phyloP scores from a whole-genome alignment of 2,797 vertebrate genomes.

The Acestrorhynchus altus region DNA sequence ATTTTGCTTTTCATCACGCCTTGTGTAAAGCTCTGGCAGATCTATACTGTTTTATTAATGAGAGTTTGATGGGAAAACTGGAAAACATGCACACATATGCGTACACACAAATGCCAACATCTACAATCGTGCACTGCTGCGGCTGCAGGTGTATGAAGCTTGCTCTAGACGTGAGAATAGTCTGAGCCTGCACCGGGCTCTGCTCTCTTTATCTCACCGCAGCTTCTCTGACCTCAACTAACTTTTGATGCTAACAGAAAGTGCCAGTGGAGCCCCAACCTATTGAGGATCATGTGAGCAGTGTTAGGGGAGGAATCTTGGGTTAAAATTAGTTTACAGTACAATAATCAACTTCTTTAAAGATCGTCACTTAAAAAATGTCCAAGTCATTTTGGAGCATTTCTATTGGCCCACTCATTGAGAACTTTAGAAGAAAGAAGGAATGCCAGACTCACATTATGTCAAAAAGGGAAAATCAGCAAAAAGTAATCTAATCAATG shows the following conservation, averaged over 20 bases:
- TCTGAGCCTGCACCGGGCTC: conserved; percentile 6
- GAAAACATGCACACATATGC: conserved; percentile 48
- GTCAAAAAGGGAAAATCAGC: too few relatives aligned
- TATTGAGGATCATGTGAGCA: conserved; percentile 4
- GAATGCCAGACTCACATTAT: too few relatives aligned
- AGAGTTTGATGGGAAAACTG: conserved; percentile 40
- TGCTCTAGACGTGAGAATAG: neutral
- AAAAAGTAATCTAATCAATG: too few relatives aligned
- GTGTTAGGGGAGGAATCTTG: neutral
- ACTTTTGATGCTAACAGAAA: neutral
- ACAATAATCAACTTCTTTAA: too few relatives aligned
- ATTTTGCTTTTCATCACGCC: conserved; percentile 49
- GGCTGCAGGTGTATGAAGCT: conserved; percentile 4
- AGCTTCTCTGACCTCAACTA: neutral
- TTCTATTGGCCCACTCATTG: too few relatives aligned
- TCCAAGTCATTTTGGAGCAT: too few relatives aligned
- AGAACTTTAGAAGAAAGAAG: too few relatives aligned
- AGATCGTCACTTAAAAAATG: too few relatives aligned
- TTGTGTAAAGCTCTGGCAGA: conserved; percentile 44
- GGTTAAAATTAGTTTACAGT: too few relatives aligned
- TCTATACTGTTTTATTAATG: conserved; percentile 56
- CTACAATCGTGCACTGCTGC: conserved; percentile 14
- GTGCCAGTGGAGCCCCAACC: neutral
- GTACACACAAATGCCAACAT: conserved; percentile 50
- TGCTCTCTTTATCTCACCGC: neutral